phyloP scores from a whole-genome alignment of 2,888 invertebrate genomes.

The Cistogaster globosa region DNA sequence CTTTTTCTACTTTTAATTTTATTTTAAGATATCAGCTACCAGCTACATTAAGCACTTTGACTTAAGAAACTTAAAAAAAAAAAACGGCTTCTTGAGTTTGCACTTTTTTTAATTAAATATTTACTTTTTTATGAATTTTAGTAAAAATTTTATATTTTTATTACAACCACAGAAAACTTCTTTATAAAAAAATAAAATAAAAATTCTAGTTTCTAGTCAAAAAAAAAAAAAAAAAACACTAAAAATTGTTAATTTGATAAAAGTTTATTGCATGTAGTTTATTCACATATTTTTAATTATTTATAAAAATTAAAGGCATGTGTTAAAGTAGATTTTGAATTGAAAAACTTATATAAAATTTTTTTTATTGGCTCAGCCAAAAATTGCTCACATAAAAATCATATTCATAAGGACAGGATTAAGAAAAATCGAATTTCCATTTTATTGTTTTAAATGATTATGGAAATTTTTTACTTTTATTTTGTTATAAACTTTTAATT shows the following conservation, averaged over 20 bases:
- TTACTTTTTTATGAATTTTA: conserved; percentile 17
- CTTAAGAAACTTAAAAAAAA: neutral
- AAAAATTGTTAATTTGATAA: conserved; percentile 39
- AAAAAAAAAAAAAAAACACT: neutral
- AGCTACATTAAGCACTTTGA: neutral
- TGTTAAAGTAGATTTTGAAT: conserved; percentile 26
- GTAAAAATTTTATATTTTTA: conserved; percentile 10
- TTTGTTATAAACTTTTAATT: neutral
- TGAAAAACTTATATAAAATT: neutral
- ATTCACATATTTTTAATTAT: conserved; percentile 22
- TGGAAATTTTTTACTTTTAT: neutral
- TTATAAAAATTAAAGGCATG: conserved; percentile 50
- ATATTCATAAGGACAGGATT: neutral
- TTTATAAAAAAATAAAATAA: conserved; percentile 31
- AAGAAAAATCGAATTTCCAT: conserved; percentile 1
- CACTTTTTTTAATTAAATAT: neutral
- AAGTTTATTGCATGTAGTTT: conserved; percentile 60
- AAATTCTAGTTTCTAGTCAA: neutral
- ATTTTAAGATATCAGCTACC: neutral
- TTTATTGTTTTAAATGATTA: conserved; percentile 12
- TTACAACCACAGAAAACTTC: conserved; percentile 39
- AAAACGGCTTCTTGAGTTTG: neutral
- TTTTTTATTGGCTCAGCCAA: neutral
- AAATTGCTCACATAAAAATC: conserved; percentile 30
- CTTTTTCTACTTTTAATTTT: too few species aligned